Conservation (phyloP, 2,888 invertebrate genomes). For the Drosophila neotestacea region DNA sequence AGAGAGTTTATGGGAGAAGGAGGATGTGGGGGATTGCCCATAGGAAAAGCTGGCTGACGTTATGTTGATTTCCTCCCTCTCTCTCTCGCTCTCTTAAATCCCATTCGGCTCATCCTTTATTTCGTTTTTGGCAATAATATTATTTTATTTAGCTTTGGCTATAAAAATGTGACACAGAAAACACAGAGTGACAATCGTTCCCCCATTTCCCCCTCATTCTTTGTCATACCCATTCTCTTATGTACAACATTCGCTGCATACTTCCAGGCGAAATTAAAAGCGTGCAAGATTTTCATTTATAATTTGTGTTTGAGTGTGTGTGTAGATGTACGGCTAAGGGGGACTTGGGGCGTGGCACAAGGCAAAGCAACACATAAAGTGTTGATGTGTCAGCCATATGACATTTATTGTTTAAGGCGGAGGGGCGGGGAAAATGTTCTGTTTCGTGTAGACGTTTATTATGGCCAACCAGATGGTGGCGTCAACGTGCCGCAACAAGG, state of each 20-base stretch:
- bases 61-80: constrained; percentile 33
- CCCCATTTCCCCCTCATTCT: too few relatives aligned
- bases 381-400: constrained; percentile 81
- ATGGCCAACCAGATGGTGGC: constrained; percentile 72
- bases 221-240: neutral
- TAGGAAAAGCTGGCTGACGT: constrained; percentile 17
- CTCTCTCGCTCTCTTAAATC: too few relatives aligned
- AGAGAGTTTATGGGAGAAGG: too few relatives aligned
- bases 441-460: constrained; percentile 55
- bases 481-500: constrained; percentile 45
- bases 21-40: neutral
- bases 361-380: constrained; percentile 72
- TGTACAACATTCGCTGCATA: constrained; percentile 61
- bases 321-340: neutral
- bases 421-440: constrained; percentile 17
- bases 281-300: constrained; percentile 74
- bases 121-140: constrained; percentile 63
- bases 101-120: constrained; percentile 46
- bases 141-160: constrained; percentile 69
- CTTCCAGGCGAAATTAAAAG: constrained; percentile 74
- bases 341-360: constrained; percentile 34
- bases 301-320: constrained; percentile 15
- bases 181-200: constrained; percentile 9
- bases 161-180: constrained; percentile 70
- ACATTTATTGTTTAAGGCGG: constrained; percentile 71